phyloP scores from a whole-genome alignment of 1,140 invertebrate genomes.

The Camponotus vicinus region DNA sequence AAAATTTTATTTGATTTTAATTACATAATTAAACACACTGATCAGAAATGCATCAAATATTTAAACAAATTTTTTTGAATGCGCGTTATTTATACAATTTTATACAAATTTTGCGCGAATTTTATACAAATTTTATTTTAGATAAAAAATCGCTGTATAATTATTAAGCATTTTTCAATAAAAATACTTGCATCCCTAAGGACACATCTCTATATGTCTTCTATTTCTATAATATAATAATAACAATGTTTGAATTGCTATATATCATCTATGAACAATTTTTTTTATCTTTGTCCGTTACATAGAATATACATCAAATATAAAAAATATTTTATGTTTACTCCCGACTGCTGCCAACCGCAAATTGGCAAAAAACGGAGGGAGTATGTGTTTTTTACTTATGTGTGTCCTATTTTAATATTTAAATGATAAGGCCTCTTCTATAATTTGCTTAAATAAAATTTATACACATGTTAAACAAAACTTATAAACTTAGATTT shows the following conservation, averaged over 20 bases:
- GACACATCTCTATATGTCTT: too few species aligned
- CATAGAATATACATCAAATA: too few species aligned
- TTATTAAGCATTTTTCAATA: neutral
- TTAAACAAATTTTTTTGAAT: neutral
- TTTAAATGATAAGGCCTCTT: neutral
- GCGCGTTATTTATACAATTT: neutral
- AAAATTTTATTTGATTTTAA: neutral
- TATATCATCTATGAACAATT: too few species aligned
- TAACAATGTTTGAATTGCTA: too few species aligned
- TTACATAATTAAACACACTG: neutral
- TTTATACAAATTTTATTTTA: neutral
- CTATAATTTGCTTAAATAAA: neutral
- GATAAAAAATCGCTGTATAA: neutral
- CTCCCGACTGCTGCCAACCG: too few species aligned
- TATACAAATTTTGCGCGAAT: neutral
- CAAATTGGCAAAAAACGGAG: too few species aligned
- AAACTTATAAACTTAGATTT: slow-evolving; percentile 65
- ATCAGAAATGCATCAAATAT: neutral
- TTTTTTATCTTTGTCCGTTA: too few species aligned
- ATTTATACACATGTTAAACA: slow-evolving; percentile 48
- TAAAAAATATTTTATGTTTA: too few species aligned
- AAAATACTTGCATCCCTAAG: neutral
- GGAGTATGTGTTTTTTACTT: neutral
- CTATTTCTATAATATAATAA: neutral
- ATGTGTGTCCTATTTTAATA: neutral